Evolutionary conservation across 2,888 invertebrate species (phyloP).

Genomic region (Standfussiana lucernea): DNA sequence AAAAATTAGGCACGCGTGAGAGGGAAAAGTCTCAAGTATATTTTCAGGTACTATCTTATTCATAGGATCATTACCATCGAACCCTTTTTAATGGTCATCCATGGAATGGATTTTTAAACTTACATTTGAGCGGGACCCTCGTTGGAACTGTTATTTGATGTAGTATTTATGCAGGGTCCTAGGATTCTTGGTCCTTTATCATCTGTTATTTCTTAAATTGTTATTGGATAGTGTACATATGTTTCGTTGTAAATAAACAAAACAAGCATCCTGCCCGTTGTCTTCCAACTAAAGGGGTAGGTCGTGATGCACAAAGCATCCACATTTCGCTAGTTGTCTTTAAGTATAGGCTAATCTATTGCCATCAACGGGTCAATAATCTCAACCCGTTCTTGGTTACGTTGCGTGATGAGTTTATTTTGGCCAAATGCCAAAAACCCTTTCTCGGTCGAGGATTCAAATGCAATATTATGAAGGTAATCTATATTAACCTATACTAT

Average conservation of each 20-base stretch:
- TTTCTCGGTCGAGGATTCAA: no score
- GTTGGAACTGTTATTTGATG: constrained; percentile 13
- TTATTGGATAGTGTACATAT: not conserved
- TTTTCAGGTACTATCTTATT: constrained; percentile 24
- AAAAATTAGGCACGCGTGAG: accelerated
- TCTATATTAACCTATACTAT: no score
- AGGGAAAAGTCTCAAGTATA: not conserved
- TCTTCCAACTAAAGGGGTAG: not conserved
- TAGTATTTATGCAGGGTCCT: constrained; percentile 20
- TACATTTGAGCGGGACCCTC: constrained; percentile 7
- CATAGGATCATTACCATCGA: constrained; percentile 7
- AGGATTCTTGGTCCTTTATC: not conserved
- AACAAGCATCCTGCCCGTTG: not conserved
- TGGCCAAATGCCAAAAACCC: no score
- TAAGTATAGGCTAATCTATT: no score
- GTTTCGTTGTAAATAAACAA: not conserved
- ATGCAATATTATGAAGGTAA: no score
- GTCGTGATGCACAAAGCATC: not conserved
- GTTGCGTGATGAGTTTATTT: no score
- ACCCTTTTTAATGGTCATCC: constrained; percentile 17
- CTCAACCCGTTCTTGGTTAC: no score
- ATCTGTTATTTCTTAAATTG: not conserved
- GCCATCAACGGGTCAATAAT: no score
- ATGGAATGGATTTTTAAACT: constrained; percentile 12
- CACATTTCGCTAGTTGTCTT: no score